Evolutionary conservation across 2,797 vertebrate species (phyloP), one percentile per base, ranked within the genome.

Genomic region (Chaenodraco wilsoni): DNA sequence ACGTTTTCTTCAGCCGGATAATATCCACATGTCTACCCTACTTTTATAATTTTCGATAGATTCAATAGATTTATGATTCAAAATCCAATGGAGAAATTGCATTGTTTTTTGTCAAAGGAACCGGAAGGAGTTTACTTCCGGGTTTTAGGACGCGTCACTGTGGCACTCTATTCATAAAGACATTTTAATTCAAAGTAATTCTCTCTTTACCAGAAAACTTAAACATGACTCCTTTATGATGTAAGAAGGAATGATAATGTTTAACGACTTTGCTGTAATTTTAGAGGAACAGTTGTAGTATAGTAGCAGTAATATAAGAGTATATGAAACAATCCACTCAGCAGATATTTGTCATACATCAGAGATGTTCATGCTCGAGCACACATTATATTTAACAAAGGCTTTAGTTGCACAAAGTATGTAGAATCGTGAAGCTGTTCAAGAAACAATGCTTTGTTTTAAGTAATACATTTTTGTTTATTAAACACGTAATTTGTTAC

Each of bases 351-450:
- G 23, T 55, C 8, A 70, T 31, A 12, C 13, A 55, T 56, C 4
- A 12, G 5, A 64, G n/a, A 15, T 46, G 31, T 56, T 71, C 14
- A 54, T 45, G 12, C 15, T 50, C 4, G 49, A 54, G 21, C 37
- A 17, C 17, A 63, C 37, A 17, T 60, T 45, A 19, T 52, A 62
- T 65, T 76, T 69, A 73, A n/a, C 10, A 49, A 65, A 60, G 21
- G n/a, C 64, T 60, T 73, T 48, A 44, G 45, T 23, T 65, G 21
- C 46, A 45, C 31, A 23, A 60, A 48, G 23, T 72, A 67, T 62
- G 49, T 45, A 41, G 45, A 45, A 44, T 8, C 16, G 13, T 16
- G 10, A 63, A 67, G 27, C 23, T 64, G 9, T 58, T 76, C 56
- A 59, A 10, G 13, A 68, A 61, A 40, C 46, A 60, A 43, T 21